Evolutionary conservation across 1,140 invertebrate genomes (phyloP).

Genomic region (Spodoptera litura): DNA sequence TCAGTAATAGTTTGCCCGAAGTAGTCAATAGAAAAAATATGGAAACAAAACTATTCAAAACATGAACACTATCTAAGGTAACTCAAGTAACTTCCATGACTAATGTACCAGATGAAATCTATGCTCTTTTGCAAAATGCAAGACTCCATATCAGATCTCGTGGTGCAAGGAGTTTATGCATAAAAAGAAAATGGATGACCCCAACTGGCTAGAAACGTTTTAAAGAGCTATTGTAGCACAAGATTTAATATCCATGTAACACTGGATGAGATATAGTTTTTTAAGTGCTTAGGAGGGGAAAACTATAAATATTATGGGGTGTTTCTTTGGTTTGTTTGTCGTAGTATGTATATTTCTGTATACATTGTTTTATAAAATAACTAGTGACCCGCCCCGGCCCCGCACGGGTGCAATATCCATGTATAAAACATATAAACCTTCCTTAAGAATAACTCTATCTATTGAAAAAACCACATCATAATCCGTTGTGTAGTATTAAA

Average conservation of each 20-base stretch:
- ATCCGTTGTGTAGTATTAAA: no score
- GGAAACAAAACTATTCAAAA: background rate
- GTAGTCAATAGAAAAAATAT: no score
- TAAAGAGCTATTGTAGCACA: constrained; percentile 9
- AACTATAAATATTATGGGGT: background rate
- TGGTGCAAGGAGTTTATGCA: background rate
- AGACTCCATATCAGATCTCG: background rate
- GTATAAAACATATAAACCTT: no score
- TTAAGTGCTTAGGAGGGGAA: background rate
- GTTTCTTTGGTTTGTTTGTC: background rate
- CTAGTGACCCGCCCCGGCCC: no score
- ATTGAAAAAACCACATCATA: no score
- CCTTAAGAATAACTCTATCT: no score
- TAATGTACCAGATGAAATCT: background rate
- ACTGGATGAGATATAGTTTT: background rate
- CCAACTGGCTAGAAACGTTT: background rate
- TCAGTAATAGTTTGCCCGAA: no score
- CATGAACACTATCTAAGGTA: no score
- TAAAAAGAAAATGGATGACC: constrained; percentile 6
- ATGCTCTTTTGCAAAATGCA: background rate
- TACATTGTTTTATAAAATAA: no score
- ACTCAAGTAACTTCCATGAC: background rate
- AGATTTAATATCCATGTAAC: constrained; percentile 21
- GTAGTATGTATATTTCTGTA: no score
- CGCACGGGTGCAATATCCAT: no score